A percentile compares a stretch with the other conserved stretches of the same genome.
Conservation (phyloP, 1,140 invertebrate species). For the Orius laevigatus region DNA sequence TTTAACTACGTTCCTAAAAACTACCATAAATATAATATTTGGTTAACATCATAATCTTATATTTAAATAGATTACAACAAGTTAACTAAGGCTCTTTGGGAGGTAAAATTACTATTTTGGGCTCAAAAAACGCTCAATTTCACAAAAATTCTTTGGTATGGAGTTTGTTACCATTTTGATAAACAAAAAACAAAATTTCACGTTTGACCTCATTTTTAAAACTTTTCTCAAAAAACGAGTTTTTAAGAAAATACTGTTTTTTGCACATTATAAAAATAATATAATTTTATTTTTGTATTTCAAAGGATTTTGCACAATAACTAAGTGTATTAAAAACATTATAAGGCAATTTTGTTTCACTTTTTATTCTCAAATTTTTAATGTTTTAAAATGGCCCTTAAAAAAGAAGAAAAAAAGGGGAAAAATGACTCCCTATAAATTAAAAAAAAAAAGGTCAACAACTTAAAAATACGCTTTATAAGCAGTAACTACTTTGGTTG, state of each 20-base stretch:
- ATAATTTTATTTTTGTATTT: background rate
- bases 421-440: background rate
- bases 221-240: constrained; percentile 8
- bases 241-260: constrained; percentile 12
- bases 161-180: too few relatives aligned
- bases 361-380: background rate
- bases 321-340: too few relatives aligned
- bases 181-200: constrained; percentile 1
- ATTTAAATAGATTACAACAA: constrained; percentile 19
- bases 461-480: constrained; percentile 2
- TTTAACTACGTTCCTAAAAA: constrained; percentile 15
- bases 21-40: constrained; percentile 18
- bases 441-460: background rate
- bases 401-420: constrained; percentile 1
- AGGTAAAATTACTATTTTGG: constrained; percentile 9
- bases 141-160: constrained; percentile 14
- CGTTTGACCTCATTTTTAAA: background rate
- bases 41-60: constrained; percentile 19
- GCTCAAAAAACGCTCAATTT: constrained; percentile 4
- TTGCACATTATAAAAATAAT: constrained; percentile 1
- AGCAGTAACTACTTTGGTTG: too few relatives aligned
- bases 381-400: constrained; percentile 7
- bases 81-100: constrained; percentile 18
- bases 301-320: background rate
- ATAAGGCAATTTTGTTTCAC: background rate